phyloP scores from a whole-genome alignment of 2,113 vertebrate genomes.

The Myxocyprinus asiaticus region DNA sequence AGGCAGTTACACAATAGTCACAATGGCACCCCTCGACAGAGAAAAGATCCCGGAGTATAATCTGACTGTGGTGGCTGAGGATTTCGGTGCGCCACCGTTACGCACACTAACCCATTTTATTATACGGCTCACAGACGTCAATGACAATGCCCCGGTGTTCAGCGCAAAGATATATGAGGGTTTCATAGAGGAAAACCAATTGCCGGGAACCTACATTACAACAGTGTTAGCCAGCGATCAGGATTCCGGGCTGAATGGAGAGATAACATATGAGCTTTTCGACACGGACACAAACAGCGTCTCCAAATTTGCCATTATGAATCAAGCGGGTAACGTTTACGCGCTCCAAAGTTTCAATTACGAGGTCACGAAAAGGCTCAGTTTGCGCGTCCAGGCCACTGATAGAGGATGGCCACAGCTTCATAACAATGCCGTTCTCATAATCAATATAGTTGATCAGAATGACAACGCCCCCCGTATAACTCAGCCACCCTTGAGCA shows the following conservation, averaged over 20 bases:
- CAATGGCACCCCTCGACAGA: constrained; percentile 80
- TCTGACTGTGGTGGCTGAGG: constrained; percentile 90
- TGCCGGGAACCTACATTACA: constrained; percentile 85
- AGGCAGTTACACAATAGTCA: constrained; percentile 92
- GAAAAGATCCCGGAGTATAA: constrained; percentile 90
- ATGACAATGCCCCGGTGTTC: constrained; percentile 89
- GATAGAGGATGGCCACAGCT: constrained; percentile 90
- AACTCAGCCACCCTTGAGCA: constrained; percentile 81
- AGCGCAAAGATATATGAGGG: constrained; percentile 82
- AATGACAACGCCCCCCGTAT: constrained; percentile 91
- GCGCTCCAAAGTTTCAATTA: constrained; percentile 92
- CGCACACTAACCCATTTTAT: constrained; percentile 84
- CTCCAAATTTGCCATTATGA: constrained; percentile 89
- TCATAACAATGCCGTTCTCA: constrained; percentile 85
- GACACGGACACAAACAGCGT: constrained; percentile 80
- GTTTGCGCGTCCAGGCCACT: constrained; percentile 86
- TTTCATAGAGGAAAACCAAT: constrained; percentile 85
- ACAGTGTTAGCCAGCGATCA: constrained; percentile 82
- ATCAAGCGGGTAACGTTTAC: constrained; percentile 88
- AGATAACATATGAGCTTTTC: constrained; percentile 84
- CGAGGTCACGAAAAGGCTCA: constrained; percentile 85
- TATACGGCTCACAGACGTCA: constrained; percentile 85
- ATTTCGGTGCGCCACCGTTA: constrained; percentile 84
- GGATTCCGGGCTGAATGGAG: constrained; percentile 85
- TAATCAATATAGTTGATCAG: constrained; percentile 89